Conservation (phyloP, 1,140 invertebrate species). For the Pollicipes pollicipes region DNA sequence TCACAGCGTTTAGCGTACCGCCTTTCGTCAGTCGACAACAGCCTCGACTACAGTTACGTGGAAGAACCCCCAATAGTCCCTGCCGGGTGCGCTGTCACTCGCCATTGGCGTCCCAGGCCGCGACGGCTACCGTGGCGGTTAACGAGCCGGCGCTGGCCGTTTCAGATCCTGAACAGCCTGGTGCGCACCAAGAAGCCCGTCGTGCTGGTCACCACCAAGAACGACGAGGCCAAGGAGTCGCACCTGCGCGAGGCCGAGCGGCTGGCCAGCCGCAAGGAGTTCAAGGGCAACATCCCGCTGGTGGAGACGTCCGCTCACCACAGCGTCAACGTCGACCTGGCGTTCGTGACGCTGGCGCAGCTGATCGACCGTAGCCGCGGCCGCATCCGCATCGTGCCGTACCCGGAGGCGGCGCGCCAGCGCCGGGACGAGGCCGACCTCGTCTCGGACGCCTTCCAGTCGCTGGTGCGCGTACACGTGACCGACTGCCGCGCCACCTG, state of each 20-base stretch:
- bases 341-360: constrained; percentile 81
- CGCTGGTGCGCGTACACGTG: constrained; percentile 27
- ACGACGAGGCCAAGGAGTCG: constrained; percentile 70
- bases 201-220: constrained; percentile 87
- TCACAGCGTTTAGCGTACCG: too few relatives aligned
- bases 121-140: too few relatives aligned
- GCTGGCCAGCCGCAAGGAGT: constrained; percentile 68
- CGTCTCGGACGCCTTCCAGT: constrained; percentile 67
- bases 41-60: too few relatives aligned
- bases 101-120: too few relatives aligned
- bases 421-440: constrained; percentile 74
- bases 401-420: constrained; percentile 62
- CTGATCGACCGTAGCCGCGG: constrained; percentile 62
- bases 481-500: constrained; percentile 69
- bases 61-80: too few relatives aligned
- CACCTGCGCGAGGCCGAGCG: constrained; percentile 78
- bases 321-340: constrained; percentile 89
- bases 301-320: constrained; percentile 91
- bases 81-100: too few relatives aligned
- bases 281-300: constrained; percentile 45
- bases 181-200: constrained; percentile 88
- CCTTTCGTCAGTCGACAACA: too few relatives aligned
- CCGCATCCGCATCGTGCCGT: constrained; percentile 48
- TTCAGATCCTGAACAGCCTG: constrained; percentile 58
- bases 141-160: too few relatives aligned